Evolutionary conservation across 2,797 vertebrate species (phyloP), one percentile per base, ranked within the genome.

Genomic region (Delichon dasypus): DNA sequence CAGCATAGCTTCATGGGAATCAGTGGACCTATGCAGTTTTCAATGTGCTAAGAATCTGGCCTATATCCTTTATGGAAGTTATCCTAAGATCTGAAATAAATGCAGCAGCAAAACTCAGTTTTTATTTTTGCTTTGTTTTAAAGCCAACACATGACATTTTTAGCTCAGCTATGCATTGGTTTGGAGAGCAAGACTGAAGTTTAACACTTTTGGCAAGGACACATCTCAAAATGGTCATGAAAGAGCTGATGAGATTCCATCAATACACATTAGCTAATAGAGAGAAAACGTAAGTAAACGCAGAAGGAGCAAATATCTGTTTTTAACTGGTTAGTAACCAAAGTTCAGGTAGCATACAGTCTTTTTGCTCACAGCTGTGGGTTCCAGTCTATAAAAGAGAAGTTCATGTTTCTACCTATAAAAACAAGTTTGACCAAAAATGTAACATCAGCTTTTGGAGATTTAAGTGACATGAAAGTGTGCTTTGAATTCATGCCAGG

Each of bases 101-200:
- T 71, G 89, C 67, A 87, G 80, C 95, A 97, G 89, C 74, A 94
- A 96, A 94, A 96, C 57, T 79, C 54, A 79, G 7, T 94, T 97
- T 96, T 94, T 85, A 72, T 93, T 95, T 96, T 94, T 91, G 16
- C 89, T 97, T 93, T 96, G 77, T 96, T 92, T 93, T 86, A 65
- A 93, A 91, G 91, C 95, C 94, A 96, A 45, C 20, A 25, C 65
- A 93, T 96, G 80, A 96, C 94, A 95, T 96, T 95, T 96, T 96
- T 95, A 95, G 89, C 89, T 93, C 85, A 93, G 77, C 65, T 72
- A 75, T 93, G 77, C 64, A 50, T 95, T 2, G n/a, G 42, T 96
- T 97, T 96, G 88, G 89, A 95, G 65, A 89, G 60, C n/a, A 91
- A 85, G 80, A 74, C 66, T 91, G 66, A 38, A 93, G 80, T 72